Evolutionary conservation across 23 tunicate species (phyloP), one percentile per base, ranked within the genome.

Genomic region (Ciona savignyi): DNA sequence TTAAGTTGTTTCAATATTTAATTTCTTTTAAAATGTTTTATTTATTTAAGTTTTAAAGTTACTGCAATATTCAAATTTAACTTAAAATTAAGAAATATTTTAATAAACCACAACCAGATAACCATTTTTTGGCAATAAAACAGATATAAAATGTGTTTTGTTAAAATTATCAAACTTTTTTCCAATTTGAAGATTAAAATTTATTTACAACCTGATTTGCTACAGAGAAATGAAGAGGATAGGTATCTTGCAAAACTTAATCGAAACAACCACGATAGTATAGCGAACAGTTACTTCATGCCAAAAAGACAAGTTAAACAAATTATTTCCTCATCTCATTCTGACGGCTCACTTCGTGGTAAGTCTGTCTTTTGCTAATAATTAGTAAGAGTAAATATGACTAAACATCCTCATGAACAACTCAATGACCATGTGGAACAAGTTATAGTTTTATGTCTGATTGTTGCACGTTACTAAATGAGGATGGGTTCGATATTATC

Each of bases 301-400:
- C 91, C 97, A 29, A 91, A 91, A 66, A 74, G 97, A 29, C 97
- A 91, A 61, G 83, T 91, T 20, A 82, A 85, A 60, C 97, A 91
- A 29, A 91, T 91, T 32, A 78, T 91, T 34, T 71, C 91, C 22
- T 91, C 97, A 0, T 76, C 91, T 0, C 89, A 91, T 77, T 72
- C 81, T 34, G 97, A 90, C 35, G 81, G 29, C 15, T 33, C 75
- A 2, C 48, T 76, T 11, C 3, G 51, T 22, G 71, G 85, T 81
- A 73, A 33, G 82, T 29, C 4, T 25, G 25, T 6, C 33, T 9
- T 29, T 65, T 24, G 62, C 62, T 51, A n/a, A n/a, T n/a, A n/a
- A n/a, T n/a, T n/a, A n/a, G n/a, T n/a, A n/a, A 51, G 62, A 15
- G 19, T 51, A 51, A 21, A 15, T 51, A 15, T 19, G 19, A 15